Conservation (phyloP, 2,888 invertebrate genomes). For the Barypeithes pellucidus region DNA sequence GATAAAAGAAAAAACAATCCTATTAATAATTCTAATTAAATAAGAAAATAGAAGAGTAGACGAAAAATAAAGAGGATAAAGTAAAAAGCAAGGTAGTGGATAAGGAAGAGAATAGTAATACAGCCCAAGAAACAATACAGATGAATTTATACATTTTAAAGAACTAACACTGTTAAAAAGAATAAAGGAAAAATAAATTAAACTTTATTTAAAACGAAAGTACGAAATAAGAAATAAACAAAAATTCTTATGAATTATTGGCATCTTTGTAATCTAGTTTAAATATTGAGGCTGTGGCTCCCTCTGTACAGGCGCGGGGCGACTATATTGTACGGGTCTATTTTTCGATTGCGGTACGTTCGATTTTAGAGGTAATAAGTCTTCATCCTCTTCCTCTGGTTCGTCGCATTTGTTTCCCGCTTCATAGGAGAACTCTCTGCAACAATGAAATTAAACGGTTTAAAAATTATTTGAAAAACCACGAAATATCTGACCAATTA, state of each 20-base stretch:
- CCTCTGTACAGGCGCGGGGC: background rate
- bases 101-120: too few species aligned
- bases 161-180: background rate
- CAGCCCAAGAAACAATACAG: too few species aligned
- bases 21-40: too few species aligned
- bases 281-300: constrained; percentile 38
- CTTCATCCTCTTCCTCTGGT: constrained; percentile 67
- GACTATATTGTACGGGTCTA: constrained; percentile 57
- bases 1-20: too few species aligned
- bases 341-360: constrained; percentile 57
- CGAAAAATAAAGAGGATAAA: too few species aligned
- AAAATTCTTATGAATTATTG: constrained; percentile 6
- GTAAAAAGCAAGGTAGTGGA: too few species aligned
- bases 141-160: background rate
- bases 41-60: too few species aligned
- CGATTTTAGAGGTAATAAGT: constrained; percentile 54
- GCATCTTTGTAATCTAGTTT: constrained; percentile 37
- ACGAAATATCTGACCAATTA: constrained; percentile 21
- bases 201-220: background rate
- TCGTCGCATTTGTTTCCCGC: constrained; percentile 84
- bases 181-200: background rate
- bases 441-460: background rate
- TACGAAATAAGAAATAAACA: background rate
- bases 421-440: constrained; percentile 85
- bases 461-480: background rate